phyloP scores from a whole-genome alignment of 1,140 invertebrate species.

The Heliconius congener region DNA sequence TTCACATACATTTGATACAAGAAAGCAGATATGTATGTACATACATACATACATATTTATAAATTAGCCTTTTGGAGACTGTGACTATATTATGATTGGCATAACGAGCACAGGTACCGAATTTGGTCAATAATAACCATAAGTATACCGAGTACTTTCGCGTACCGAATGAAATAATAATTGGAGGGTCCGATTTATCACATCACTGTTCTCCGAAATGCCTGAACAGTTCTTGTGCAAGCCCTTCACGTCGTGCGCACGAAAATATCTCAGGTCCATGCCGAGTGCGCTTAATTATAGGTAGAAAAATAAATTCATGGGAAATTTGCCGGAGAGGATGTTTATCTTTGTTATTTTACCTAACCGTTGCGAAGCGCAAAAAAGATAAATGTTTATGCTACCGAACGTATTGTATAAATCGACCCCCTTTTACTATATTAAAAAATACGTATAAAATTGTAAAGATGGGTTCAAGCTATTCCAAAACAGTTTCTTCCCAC shows the following conservation, averaged over 20 bases:
- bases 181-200: constrained; percentile 81
- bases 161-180: constrained; percentile 79
- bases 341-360: constrained; percentile 69
- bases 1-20: not conserved
- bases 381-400: constrained; percentile 60
- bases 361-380: constrained; percentile 69
- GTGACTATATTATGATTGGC: constrained; percentile 66
- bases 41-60: constrained; percentile 29
- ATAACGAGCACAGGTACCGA: constrained; percentile 75
- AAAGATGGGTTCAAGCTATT: constrained; percentile 69
- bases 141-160: constrained; percentile 78
- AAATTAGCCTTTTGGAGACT: constrained; percentile 35
- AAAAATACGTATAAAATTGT: constrained; percentile 57
- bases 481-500: constrained; percentile 53
- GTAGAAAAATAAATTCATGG: constrained; percentile 79
- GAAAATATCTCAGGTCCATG: constrained; percentile 76
- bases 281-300: constrained; percentile 77
- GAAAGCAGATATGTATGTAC: constrained; percentile 4
- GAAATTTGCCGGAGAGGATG: constrained; percentile 60
- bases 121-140: constrained; percentile 79
- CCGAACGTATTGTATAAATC: constrained; percentile 51
- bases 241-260: constrained; percentile 77
- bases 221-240: constrained; percentile 77
- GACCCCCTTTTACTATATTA: constrained; percentile 58
- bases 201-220: constrained; percentile 77